A percentile compares a stretch with the other conserved stretches of the same genome.
Evolutionary conservation across 2,113 vertebrate species (phyloP).

Genomic region (Orcinus orca): DNA sequence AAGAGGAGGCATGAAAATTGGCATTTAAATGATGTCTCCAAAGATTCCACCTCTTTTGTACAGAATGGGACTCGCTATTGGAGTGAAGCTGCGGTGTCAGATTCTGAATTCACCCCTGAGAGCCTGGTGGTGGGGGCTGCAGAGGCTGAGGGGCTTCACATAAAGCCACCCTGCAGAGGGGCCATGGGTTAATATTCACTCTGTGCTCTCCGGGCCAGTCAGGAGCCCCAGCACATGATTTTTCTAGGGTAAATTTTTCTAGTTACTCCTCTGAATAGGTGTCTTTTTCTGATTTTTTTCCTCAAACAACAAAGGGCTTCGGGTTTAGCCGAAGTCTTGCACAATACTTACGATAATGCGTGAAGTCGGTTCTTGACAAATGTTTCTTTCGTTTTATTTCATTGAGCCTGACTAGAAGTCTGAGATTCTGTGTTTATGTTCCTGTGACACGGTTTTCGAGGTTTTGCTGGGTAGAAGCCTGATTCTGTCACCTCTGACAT

Average conservation of each 20-base stretch:
- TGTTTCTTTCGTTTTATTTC: background rate
- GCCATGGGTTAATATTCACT: background rate
- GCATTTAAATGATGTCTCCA: conserved; percentile 67
- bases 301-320: background rate
- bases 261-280: background rate
- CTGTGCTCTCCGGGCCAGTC: background rate
- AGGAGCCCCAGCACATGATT: background rate
- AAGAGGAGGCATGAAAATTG: conserved; percentile 69
- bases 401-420: background rate
- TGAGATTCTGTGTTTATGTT: background rate
- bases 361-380: background rate
- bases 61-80: background rate
- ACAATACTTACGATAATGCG: background rate
- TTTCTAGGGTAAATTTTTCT: background rate
- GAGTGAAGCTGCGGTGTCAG: background rate
- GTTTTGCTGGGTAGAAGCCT: background rate
- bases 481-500: background rate
- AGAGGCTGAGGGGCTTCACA: fast-evolving
- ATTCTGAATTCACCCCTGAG: background rate
- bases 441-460: background rate
- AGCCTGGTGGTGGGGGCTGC: background rate
- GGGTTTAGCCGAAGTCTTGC: background rate
- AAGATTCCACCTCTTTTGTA: conserved; percentile 46
- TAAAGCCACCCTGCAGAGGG: background rate
- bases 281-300: background rate